Evolutionary conservation across 1,140 invertebrate genomes (phyloP), one percentile per base, ranked within the genome.

Genomic region (Papilio xuthus): DNA sequence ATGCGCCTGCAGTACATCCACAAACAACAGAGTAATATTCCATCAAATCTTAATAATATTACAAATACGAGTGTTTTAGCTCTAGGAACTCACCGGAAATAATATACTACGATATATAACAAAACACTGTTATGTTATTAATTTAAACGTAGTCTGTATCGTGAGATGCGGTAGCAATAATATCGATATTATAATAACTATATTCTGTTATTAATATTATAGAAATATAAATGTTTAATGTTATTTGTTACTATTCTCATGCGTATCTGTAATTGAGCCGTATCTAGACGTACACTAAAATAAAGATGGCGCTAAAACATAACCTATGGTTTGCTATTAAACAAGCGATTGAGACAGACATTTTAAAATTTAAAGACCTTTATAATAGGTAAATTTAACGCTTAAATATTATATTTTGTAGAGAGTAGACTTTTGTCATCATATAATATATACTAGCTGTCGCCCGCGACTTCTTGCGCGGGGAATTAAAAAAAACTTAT

Each of bases 21-120:
- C 12, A 76, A 76, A 76, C 20, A 23, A 26, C 74, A 76, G 74
- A 76, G 42, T 47, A 76, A 56, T 41, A 13, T 23, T 56, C 8
- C 8, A 13, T 60, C 12, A 8, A 26, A 37, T 37, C 32, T 37
- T 37, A 37, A 4, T 37, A 37, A 37, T 37, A 37, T 37, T 37
- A 37, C 32, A 32, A 32, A 32, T 32, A 3, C 7, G 2, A 3
- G 32, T 37, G 32, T 44, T 44, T 44, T n/a, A n/a, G 18, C 18
- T 9, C 18, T 9, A 7, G 50, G 0, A 53, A 53, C n/a, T 1
- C n/a, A 20, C 50, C 7, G 50, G 7, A 20, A 20, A n/a, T 1
- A 20, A 20, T 4, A 18, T 50, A 8, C 18, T 53, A 53, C 18
- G 18, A 0, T 18, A 18, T n/a, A 50, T n/a, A 18, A 50, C 12